These are phyloP conservation scores for Delphinapterus leucas DNA, from an alignment of 2,113 vertebrate species.

Conservation along the genomic window DNA sequence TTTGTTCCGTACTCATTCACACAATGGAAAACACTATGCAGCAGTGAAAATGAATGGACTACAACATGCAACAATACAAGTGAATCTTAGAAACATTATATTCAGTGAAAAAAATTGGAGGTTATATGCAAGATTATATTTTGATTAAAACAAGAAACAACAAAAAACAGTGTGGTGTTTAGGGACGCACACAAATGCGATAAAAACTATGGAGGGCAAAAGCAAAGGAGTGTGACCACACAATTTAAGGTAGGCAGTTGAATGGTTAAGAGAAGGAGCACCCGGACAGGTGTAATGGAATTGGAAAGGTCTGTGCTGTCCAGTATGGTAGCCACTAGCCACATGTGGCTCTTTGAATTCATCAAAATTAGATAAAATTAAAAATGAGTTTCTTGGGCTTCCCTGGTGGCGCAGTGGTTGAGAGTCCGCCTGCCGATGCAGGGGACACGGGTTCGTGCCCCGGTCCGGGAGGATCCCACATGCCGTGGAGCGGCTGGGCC, in stretches of 20 bases:
- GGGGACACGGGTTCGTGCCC: too few relatives aligned
- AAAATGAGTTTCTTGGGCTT: neutral
- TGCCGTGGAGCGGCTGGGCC: too few relatives aligned
- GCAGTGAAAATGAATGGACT: neutral
- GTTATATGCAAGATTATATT: neutral
- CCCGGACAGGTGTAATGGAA: neutral
- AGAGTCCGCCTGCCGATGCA: too few relatives aligned
- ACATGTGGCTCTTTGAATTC: neutral
- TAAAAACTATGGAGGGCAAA: neutral
- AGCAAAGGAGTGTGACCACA: neutral
- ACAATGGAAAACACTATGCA: neutral
- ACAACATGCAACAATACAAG: neutral
- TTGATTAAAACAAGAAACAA: neutral
- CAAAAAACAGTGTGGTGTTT: neutral
- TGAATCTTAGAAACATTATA: neutral
- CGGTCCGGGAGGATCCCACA: too few relatives aligned
- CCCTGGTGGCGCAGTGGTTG: too few relatives aligned
- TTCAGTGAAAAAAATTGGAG: neutral
- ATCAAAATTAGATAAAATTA: neutral
- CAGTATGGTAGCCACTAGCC: neutral
- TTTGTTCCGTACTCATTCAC: neutral
- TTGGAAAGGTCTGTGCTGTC: neutral
- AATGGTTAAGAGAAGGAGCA: neutral
- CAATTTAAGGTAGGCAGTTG: neutral
- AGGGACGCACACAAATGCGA: neutral